Base-by-base conservation (phyloP, 2,113 vertebrate species). In the Cyanoderma ruficeps region DNA sequence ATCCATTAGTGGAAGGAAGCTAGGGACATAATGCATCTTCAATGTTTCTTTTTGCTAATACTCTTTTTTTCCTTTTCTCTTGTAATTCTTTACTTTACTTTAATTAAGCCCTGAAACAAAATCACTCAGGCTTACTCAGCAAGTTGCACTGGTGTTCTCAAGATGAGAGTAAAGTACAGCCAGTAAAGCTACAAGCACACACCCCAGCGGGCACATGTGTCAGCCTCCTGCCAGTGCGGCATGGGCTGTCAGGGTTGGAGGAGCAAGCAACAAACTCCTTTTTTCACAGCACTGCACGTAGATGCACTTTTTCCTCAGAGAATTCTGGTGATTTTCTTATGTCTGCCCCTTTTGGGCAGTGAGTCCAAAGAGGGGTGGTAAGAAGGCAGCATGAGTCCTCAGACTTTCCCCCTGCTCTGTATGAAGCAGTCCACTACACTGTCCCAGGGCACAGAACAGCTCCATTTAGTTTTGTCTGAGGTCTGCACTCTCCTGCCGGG, bases 61-160 rank as follows among this genome's bases (percentile, higher is more conserved):
- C 31, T 93, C 37, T 11, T 37, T 93, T 93, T 93, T 85, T 59
- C 50, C 31, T 81, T 55, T 42, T 13, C 12, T 56, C 31, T 46
- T 57, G 16, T 77, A 74, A 86, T 76, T 92, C 50, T 86, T 74
- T 42, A 53, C 20, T 77, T 95, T 83, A 61, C 63, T 83, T 77
- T 47, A 86, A 81, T 86, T 77, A 83, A 93, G n/a, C 33, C 47
- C n/a, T 55, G 71, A 81, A 93, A 93, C 6, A 83, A 92, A 88
- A 63, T 28, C 25, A 47, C 13, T 57, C 11, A 14, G n/a, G 18
- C 55, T 90, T 56, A 80, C 37, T 86, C 56, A 78, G 59, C 27
- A 72, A 61, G 20, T 4, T 9, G 28, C 16, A 52, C 39, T 72
- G 25, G 10, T 39, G 57, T 53, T 80, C 55, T 47, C n/a, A 74